A percentile compares a stretch with the other conserved stretches of the same genome.
phyloP scores from a whole-genome alignment of 2,797 vertebrate species.

The Phrynocephalus guinanensis region DNA sequence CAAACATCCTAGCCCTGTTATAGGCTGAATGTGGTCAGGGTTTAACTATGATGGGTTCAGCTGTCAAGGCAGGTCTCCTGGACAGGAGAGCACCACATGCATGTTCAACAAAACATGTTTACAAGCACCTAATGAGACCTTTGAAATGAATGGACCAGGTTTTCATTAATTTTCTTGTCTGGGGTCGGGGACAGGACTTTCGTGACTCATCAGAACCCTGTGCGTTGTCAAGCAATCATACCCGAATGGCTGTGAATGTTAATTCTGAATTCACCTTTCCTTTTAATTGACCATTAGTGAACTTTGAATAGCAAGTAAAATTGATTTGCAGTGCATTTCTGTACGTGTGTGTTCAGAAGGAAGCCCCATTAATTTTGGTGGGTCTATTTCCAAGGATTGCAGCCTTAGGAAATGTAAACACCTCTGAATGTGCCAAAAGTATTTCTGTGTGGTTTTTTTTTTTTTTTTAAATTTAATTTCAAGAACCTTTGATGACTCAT shows the following conservation, averaged over 20 bases:
- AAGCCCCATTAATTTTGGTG: background rate
- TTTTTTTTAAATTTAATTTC: slow-evolving; percentile 36
- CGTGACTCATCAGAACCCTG: too few relatives aligned
- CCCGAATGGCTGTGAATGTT: too few relatives aligned
- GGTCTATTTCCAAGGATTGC: background rate
- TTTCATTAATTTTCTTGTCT: too few relatives aligned
- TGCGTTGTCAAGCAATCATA: too few relatives aligned
- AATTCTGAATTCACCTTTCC: slow-evolving; percentile 12
- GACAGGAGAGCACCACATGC: too few relatives aligned
- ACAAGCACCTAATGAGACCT: too few relatives aligned
- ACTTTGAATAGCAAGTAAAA: slow-evolving; percentile 23
- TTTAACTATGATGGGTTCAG: background rate
- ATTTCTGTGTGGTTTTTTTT: background rate
- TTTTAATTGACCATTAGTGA: slow-evolving; percentile 1
- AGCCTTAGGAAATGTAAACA: slow-evolving; percentile 12
- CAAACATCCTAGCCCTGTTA: background rate
- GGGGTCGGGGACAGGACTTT: too few relatives aligned
- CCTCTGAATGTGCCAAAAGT: slow-evolving; percentile 1
- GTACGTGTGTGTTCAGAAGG: background rate
- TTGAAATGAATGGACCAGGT: too few relatives aligned
- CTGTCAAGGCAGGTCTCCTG: too few relatives aligned
- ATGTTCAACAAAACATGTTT: too few relatives aligned
- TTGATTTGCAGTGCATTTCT: background rate
- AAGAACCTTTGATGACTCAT: slow-evolving; percentile 62
- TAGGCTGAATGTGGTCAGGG: background rate